Evolutionary conservation across 2,113 vertebrate species (phyloP).

Genomic region (Helogale parvula): DNA sequence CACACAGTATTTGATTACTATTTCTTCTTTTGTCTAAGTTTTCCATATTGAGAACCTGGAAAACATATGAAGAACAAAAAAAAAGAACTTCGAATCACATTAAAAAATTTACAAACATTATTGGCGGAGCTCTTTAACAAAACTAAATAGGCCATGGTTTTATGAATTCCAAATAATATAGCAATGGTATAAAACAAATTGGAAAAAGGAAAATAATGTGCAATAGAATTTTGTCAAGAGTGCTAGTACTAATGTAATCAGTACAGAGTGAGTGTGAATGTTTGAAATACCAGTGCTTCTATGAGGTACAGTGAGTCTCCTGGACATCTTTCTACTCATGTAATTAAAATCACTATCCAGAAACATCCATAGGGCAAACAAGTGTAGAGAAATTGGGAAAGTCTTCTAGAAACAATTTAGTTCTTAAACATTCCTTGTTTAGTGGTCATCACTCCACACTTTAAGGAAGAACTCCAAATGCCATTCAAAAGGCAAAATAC

Average conservation of each 20-base stretch:
- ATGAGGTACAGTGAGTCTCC: neutral
- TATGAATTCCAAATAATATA: neutral
- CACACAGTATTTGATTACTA: neutral
- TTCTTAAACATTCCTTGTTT: neutral
- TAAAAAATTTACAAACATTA: neutral
- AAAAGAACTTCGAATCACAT: neutral
- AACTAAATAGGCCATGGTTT: neutral
- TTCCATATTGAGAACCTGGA: conserved; percentile 7
- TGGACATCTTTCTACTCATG: neutral
- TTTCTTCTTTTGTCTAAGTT: neutral
- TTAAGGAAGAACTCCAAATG: neutral
- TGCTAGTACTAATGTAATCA: neutral
- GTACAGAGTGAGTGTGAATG: neutral
- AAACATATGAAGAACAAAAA: neutral
- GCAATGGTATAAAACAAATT: neutral
- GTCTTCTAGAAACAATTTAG: neutral
- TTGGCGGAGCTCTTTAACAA: neutral
- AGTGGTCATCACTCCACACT: neutral
- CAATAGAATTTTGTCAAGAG: neutral
- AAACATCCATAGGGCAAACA: neutral
- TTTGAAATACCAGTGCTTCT: neutral
- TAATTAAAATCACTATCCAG: neutral
- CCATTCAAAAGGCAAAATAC: neutral
- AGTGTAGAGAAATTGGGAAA: neutral
- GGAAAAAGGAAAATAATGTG: neutral